Conservation (phyloP, 2,797 vertebrate genomes). For the Odontamblyopus rebecca region DNA sequence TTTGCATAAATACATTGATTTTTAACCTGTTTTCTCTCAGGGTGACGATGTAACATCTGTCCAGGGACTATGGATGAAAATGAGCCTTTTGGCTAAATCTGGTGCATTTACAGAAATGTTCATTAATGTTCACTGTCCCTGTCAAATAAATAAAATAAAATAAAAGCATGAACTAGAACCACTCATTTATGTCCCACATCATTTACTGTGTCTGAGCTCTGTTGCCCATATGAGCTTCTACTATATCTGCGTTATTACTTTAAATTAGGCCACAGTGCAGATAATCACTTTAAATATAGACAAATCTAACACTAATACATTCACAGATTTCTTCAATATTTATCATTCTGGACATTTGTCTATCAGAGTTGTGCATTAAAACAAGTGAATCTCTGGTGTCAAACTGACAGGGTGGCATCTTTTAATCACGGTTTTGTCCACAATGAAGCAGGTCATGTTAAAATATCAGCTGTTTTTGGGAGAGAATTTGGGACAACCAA, state of each 20-base stretch:
- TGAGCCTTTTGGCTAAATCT: too few species aligned
- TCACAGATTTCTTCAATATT: too few species aligned
- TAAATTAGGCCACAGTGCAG: background rate
- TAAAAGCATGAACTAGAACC: background rate
- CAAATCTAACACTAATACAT: background rate
- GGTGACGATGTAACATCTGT: too few species aligned
- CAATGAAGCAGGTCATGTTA: constrained; percentile 72
- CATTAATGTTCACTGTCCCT: too few species aligned
- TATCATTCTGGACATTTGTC: too few species aligned
- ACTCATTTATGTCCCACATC: background rate
- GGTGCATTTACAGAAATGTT: too few species aligned
- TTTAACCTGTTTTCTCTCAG: too few species aligned
- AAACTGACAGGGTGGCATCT: constrained; percentile 69
- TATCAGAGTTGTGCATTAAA: background rate
- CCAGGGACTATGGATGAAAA: too few species aligned
- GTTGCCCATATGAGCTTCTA: background rate
- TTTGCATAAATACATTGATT: too few species aligned
- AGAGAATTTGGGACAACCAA: constrained; percentile 66
- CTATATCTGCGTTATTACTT: background rate
- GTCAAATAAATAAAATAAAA: too few species aligned
- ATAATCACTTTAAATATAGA: background rate
- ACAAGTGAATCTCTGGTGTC: constrained; percentile 34
- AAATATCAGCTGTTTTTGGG: constrained; percentile 69
- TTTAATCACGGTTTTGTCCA: constrained; percentile 72
- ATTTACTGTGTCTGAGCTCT: too few species aligned